A percentile compares a stretch with the other conserved stretches of the same genome.
These are phyloP conservation scores for Psix sp. DNA, from an alignment of 1,140 invertebrate species.

Conservation along the genomic window DNA sequence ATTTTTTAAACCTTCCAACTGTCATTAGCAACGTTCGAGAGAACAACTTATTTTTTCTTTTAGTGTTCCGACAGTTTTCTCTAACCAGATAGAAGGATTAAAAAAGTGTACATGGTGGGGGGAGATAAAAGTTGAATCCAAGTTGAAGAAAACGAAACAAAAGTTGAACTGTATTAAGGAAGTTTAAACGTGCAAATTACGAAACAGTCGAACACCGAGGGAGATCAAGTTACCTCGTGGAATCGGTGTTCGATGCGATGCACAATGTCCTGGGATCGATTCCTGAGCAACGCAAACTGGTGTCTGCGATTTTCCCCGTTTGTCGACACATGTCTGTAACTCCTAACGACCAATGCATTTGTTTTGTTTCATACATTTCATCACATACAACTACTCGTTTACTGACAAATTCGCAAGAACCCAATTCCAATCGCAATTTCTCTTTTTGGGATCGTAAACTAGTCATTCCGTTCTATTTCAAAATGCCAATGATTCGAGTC, in stretches of 20 bases:
- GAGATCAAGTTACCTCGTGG: conserved; percentile 68
- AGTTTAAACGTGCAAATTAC: conserved; percentile 25
- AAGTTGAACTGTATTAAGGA: conserved; percentile 8
- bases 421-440: neutral
- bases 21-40: too few species aligned
- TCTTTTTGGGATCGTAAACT: too few species aligned
- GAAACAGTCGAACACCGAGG: conserved; percentile 31
- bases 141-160: neutral
- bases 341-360: conserved; percentile 40
- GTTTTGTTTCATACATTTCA: neutral
- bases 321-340: conserved; percentile 59
- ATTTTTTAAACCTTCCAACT: too few species aligned
- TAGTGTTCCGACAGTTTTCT: too few species aligned
- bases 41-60: too few species aligned
- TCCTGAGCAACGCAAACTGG: conserved; percentile 68
- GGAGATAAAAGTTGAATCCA: neutral
- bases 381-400: neutral
- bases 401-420: too few species aligned
- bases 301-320: conserved; percentile 66
- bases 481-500: too few species aligned
- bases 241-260: conserved; percentile 67
- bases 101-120: too few species aligned
- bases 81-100: too few species aligned
- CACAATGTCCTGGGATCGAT: conserved; percentile 66
- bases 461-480: too few species aligned